Conservation (phyloP, 2,113 vertebrate species). For the Regulus satrapa region DNA sequence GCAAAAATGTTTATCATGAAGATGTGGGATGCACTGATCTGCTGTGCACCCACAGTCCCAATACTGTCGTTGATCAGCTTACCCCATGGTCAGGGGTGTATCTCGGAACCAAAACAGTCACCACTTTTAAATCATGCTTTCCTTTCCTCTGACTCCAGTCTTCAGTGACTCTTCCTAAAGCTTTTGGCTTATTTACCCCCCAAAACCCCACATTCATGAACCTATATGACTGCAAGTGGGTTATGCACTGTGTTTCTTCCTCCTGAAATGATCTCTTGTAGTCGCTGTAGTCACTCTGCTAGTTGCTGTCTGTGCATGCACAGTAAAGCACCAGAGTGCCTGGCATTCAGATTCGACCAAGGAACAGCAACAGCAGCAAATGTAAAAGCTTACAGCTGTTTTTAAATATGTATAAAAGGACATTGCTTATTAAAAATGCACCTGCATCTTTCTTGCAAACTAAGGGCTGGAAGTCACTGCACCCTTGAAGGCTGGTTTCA, state of each 20-base stretch:
- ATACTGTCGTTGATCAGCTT: background rate
- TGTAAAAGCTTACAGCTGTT: background rate
- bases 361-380: background rate
- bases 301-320: background rate
- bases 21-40: background rate
- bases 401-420: background rate
- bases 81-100: background rate
- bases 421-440: background rate
- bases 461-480: background rate
- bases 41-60: background rate
- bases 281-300: background rate
- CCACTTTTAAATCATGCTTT: background rate
- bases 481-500: background rate
- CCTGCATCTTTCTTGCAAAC: background rate
- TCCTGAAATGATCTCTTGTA: background rate
- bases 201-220: background rate
- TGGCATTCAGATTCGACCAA: background rate
- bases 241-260: background rate
- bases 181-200: background rate
- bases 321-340: background rate
- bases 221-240: background rate
- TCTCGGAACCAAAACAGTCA: background rate
- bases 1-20: background rate
- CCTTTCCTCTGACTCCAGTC: background rate
- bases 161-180: conserved; percentile 12